Evolutionary conservation across 1,140 invertebrate genomes (phyloP).

Genomic region (Melipona quadrifasciata): DNA sequence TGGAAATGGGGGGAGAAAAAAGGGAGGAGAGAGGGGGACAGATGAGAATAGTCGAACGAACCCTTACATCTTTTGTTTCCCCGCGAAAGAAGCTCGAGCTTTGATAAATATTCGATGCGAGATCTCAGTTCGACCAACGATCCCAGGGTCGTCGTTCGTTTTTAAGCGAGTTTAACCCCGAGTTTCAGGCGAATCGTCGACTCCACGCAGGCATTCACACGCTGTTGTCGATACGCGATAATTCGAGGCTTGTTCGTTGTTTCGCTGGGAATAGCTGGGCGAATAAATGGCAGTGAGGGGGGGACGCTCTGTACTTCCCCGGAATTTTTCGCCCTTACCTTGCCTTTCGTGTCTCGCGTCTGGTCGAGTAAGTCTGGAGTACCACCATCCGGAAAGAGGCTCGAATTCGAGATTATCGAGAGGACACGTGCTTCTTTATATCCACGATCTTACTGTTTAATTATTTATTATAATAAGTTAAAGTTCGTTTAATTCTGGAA

Average conservation of each 20-base stretch:
- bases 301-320: not conserved
- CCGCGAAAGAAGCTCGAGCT: not conserved
- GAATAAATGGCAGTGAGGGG: not conserved
- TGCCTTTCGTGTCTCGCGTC: not conserved
- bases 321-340: not conserved
- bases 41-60: too few relatives aligned
- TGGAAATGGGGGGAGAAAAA: not conserved
- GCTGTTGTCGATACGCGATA: not conserved
- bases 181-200: conserved; percentile 26
- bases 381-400: not conserved
- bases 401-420: not conserved
- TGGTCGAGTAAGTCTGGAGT: not conserved
- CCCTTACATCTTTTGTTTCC: not conserved
- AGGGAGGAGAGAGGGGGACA: too few relatives aligned
- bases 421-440: too few relatives aligned
- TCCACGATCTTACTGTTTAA: too few relatives aligned
- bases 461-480: too few relatives aligned
- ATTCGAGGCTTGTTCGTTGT: not conserved
- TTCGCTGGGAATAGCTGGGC: not conserved
- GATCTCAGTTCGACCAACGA: not conserved
- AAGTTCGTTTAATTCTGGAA: too few relatives aligned
- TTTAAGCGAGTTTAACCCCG: conserved; percentile 3
- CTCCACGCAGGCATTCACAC: not conserved
- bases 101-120: not conserved
- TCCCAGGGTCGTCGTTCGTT: not conserved